Conservation (phyloP, 1,140 invertebrate species). For the Atta texana region DNA sequence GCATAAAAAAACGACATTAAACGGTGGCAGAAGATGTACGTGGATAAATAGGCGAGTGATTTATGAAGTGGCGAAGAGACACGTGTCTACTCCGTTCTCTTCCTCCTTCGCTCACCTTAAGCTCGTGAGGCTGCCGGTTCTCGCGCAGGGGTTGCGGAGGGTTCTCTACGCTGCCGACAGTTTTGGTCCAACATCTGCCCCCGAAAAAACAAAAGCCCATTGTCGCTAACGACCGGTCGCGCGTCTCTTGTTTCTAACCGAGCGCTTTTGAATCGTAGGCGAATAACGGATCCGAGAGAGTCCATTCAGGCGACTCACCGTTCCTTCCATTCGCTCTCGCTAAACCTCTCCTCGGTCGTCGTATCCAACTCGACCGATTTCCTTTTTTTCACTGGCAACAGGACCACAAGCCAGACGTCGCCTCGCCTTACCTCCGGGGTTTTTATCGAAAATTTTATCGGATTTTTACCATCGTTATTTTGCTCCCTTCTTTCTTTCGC, state of each 20-base stretch:
- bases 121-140: conserved; percentile 19
- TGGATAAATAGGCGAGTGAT: conserved; percentile 62
- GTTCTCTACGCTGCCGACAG: conserved; percentile 60
- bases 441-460: conserved; percentile 48
- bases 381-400: not conserved
- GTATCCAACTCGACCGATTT: conserved; percentile 46
- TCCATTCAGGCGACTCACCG: conserved; percentile 73
- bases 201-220: conserved; percentile 87
- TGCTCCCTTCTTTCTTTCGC: conserved; percentile 32
- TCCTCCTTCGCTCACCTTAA: conserved; percentile 73
- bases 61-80: conserved; percentile 66
- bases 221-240: conserved; percentile 86
- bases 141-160: conserved; percentile 60
- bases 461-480: conserved; percentile 41
- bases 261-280: conserved; percentile 86
- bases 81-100: conserved; percentile 54
- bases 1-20: conserved; percentile 24
- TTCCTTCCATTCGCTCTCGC: conserved; percentile 65
- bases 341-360: conserved; percentile 48
- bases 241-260: conserved; percentile 87
- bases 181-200: conserved; percentile 85
- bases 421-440: not conserved
- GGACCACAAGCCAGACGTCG: conserved; percentile 8
- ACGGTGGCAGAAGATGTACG: conserved; percentile 20
- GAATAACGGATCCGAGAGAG: conserved; percentile 84